Evolutionary conservation across 1,140 invertebrate species (phyloP), one percentile per base, ranked within the genome.

Genomic region (Aphelinus atriplicis): DNA sequence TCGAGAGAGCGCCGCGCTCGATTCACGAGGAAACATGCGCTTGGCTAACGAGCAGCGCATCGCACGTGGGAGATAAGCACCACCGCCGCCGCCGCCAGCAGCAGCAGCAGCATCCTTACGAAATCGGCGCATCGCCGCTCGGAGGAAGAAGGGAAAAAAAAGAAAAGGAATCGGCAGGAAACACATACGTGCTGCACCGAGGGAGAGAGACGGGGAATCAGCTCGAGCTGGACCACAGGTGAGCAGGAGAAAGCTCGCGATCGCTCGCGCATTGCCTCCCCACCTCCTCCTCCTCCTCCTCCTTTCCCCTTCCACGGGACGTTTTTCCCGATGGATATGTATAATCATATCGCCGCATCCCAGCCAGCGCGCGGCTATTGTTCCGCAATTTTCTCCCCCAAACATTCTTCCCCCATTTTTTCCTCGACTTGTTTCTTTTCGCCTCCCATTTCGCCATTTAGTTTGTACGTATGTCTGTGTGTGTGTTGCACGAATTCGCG

Each of bases 201-300:
- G 61, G 26, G 10, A 7, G 45, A 51, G 62, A 72, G 63, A 58
- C 43, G 53, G 51, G 57, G 46, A 53, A 69, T 61, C 48, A 60
- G 68, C 46, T 58, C 68, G 68, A 26, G 26, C 26, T 76, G 74
- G 74, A 55, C 71, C 65, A 68, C 68, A 51, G 74, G 74, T 76
- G 68, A 76, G 74, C 71, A 26, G 26, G 26, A 26, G 57, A 70
- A 70, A 70, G 66, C 66, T 26, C 26, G 26, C 47, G 55, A 55
- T 43, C 43, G 47, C 55, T 2, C 26, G 26, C 9, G 5, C 47
- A 3, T 26, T 7, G 67, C 42, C 55, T 47, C 7, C 10, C 45
- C 9, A 56, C 56, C 7, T 10, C 5, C 45, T 26, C 26, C 26
- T 26, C 45, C 9, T 46, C 56, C 7, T 10, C 5, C 45, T 26